These are phyloP conservation scores for Lepidonotus clava DNA, from an alignment of 2,888 invertebrate species.

Conservation along the genomic window DNA sequence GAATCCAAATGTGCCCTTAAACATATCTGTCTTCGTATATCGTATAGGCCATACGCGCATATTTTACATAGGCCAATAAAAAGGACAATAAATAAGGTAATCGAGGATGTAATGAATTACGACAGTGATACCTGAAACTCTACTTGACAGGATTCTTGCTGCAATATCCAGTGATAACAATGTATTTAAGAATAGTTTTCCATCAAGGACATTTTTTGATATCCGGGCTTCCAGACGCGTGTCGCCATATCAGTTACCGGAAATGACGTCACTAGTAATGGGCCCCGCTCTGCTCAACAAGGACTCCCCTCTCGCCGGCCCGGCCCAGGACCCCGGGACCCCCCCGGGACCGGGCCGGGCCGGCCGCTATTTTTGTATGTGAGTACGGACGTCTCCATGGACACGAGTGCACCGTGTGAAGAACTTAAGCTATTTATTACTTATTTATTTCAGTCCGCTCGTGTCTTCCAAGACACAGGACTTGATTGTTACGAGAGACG, in stretches of 20 bases:
- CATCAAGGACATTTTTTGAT: neutral
- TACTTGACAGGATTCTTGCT: neutral
- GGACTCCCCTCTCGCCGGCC: neutral
- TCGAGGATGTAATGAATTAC: neutral
- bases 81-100: neutral
- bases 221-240: conserved; percentile 24
- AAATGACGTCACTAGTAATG: conserved; percentile 30
- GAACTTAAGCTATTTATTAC: neutral
- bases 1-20: conserved; percentile 31
- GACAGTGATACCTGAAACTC: neutral
- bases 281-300: conserved; percentile 36
- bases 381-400: neutral
- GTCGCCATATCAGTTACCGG: conserved; percentile 26
- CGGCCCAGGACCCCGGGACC: neutral
- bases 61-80: neutral
- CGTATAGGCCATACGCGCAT: neutral
- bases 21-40: conserved; percentile 11
- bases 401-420: neutral
- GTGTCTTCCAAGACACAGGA: neutral
- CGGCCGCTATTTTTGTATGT: conserved; percentile 32
- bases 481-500: neutral
- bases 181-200: conserved; percentile 13
- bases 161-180: conserved; percentile 10
- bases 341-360: neutral
- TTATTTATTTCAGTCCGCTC: neutral